These are phyloP conservation scores for Acleris literana DNA, from an alignment of 2,888 invertebrate species.

Conservation along the genomic window DNA sequence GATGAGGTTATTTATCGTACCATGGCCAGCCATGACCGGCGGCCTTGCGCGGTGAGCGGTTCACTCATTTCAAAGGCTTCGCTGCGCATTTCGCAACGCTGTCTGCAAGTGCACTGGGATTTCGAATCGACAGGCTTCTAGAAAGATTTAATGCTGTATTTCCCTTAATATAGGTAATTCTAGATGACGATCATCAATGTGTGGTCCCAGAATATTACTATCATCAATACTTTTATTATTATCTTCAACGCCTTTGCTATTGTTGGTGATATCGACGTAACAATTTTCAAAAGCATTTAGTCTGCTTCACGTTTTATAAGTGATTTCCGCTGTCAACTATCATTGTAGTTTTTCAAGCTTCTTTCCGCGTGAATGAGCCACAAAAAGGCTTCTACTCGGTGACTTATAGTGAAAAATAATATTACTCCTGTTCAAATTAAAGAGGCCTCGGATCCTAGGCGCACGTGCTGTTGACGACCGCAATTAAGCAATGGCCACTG, in stretches of 20 bases:
- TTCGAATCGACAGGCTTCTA: constrained; percentile 35
- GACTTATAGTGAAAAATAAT: constrained; percentile 20
- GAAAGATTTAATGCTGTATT: constrained; percentile 13
- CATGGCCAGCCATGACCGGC: constrained; percentile 75
- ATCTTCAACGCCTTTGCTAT: neutral
- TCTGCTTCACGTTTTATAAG: neutral
- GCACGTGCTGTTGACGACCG: constrained; percentile 62
- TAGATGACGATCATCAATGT: too few species aligned
- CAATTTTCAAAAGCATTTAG: too few species aligned
- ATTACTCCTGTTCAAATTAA: constrained; percentile 10
- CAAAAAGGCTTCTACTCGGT: too few species aligned
- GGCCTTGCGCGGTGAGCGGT: constrained; percentile 75
- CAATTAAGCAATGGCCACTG: constrained; percentile 56
- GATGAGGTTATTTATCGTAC: constrained; percentile 57
- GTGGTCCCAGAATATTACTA: too few species aligned
- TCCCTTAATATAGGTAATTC: too few species aligned
- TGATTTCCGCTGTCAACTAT: neutral
- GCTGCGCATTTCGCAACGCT: constrained; percentile 61
- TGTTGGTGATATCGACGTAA: neutral
- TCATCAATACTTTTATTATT: too few species aligned
- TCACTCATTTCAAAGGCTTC: constrained; percentile 62
- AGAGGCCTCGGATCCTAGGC: constrained; percentile 9
- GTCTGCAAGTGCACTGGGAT: constrained; percentile 46
- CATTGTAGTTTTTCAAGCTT: constrained; percentile 5
- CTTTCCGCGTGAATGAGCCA: neutral